Evolutionary conservation across 37 sponge, comb jelly and placozoan species (phyloP).

Genomic region (Petrosia ficiformis): DNA sequence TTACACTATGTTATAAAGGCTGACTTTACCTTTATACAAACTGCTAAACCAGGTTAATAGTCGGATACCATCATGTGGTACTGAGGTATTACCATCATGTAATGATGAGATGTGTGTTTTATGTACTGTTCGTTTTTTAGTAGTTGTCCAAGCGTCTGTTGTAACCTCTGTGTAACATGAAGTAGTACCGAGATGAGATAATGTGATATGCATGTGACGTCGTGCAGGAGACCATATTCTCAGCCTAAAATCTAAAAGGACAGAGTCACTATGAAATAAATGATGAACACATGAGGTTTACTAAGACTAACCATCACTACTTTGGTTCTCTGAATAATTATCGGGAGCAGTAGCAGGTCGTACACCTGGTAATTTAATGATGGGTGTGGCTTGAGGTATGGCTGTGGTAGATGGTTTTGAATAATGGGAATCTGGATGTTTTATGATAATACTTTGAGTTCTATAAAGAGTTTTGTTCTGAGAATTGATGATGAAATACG

Average conservation of each 20-base stretch:
- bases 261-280: no score
- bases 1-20: no score
- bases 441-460: no score
- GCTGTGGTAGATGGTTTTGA: no score
- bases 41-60: slow-evolving; percentile 59
- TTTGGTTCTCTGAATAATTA: neutral
- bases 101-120: neutral
- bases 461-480: no score
- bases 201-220: slow-evolving; percentile 14
- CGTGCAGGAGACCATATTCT: slow-evolving; percentile 23
- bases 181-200: neutral
- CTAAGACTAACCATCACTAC: neutral
- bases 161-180: no score
- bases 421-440: no score
- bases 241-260: no score
- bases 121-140: no score
- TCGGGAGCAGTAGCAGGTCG: neutral
- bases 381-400: no score
- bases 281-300: neutral
- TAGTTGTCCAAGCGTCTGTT: no score
- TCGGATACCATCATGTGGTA: slow-evolving; percentile 15
- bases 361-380: neutral
- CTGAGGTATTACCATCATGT: neutral
- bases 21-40: slow-evolving; percentile 33
- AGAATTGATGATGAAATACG: no score